Conservation (phyloP, 2,888 invertebrate genomes). For the Trachelus iudaicus region DNA sequence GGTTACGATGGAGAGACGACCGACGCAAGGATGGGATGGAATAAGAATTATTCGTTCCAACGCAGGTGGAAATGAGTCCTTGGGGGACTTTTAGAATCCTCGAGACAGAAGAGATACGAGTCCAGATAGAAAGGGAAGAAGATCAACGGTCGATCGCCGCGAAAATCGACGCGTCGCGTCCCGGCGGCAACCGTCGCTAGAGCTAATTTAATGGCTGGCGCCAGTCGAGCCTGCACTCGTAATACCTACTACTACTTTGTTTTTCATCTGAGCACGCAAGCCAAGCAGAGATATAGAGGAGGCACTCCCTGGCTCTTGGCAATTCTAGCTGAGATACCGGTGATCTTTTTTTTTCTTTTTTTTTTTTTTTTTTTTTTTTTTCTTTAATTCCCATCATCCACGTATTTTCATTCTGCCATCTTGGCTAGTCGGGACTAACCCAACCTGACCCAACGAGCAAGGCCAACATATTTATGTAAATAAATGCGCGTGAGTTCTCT, state of each 20-base stretch:
- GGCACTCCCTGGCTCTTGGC: slow-evolving; percentile 37
- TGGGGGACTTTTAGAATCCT: not conserved
- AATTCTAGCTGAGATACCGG: slow-evolving; percentile 27
- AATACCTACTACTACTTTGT: slow-evolving; percentile 34
- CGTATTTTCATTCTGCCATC: not conserved
- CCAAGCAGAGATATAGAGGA: not conserved
- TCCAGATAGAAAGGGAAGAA: not conserved
- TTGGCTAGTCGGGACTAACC: not conserved
- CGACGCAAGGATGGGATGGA: not conserved
- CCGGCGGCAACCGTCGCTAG: not conserved
- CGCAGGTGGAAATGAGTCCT: not conserved
- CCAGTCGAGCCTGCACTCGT: slow-evolving; percentile 41
- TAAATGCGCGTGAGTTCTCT: not conserved
- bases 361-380: too few relatives aligned
- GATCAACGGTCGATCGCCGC: not conserved
- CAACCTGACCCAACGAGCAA: not conserved
- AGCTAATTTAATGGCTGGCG: slow-evolving; percentile 48
- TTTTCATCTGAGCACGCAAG: slow-evolving; percentile 31
- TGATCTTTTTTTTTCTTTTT: not conserved
- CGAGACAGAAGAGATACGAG: too few relatives aligned
- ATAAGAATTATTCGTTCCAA: not conserved
- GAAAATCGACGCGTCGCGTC: not conserved
- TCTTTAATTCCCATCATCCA: not conserved
- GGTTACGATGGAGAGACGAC: not conserved
- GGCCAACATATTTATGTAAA: not conserved